Conservation (phyloP, 2,113 vertebrate species). For the Pogonocichla stellata region DNA sequence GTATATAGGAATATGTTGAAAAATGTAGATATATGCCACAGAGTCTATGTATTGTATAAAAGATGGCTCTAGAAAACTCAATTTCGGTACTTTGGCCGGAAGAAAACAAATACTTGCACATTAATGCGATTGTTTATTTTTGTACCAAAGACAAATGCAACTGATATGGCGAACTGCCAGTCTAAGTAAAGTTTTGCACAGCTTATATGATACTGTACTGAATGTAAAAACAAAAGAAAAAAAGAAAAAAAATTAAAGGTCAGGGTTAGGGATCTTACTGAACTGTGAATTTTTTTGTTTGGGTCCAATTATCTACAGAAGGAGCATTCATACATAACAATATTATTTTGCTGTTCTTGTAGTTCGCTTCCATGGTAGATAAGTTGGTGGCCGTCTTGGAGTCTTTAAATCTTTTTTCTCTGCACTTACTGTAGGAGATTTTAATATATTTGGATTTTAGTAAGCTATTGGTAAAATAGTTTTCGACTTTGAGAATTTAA, state of each 20-base stretch:
- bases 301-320: slow-evolving; percentile 99
- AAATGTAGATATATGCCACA: slow-evolving; percentile 99
- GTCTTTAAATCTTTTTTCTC: slow-evolving; percentile 78
- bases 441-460: slow-evolving; percentile 86
- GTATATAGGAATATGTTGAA: slow-evolving; percentile 95
- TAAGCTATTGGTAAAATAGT: slow-evolving; percentile 82
- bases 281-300: slow-evolving; percentile 99
- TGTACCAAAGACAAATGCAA: slow-evolving; percentile 99
- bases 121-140: slow-evolving; percentile 96
- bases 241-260: slow-evolving; percentile 77
- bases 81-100: slow-evolving; percentile 86
- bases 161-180: slow-evolving; percentile 98
- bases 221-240: slow-evolving; percentile 91
- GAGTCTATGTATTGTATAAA: slow-evolving; percentile 99
- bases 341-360: slow-evolving; percentile 81
- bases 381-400: slow-evolving; percentile 79
- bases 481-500: slow-evolving; percentile 77
- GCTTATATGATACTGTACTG: slow-evolving; percentile 99
- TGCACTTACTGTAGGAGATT: slow-evolving; percentile 82
- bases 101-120: slow-evolving; percentile 98
- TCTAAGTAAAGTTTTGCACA: slow-evolving; percentile 99
- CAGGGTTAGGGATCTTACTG: slow-evolving; percentile 95
- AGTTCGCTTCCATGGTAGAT: slow-evolving; percentile 86
- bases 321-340: slow-evolving; percentile 88
- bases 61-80: slow-evolving; percentile 94